Evolutionary conservation across 2,113 vertebrate genomes (phyloP).

Genomic region (Holacanthus passer): DNA sequence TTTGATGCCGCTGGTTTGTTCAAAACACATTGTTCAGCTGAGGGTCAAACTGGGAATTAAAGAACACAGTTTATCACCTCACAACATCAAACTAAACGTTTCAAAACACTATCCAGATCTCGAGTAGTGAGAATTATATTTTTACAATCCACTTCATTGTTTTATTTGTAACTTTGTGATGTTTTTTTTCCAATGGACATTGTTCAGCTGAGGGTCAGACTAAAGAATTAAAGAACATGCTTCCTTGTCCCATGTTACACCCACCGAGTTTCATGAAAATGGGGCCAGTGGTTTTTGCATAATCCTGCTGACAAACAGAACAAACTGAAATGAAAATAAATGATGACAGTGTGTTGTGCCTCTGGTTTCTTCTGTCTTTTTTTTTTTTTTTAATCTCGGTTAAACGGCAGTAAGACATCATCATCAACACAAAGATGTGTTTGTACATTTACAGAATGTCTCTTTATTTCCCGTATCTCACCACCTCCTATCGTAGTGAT

Average conservation of each 20-base stretch:
- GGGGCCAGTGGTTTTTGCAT: too few species aligned
- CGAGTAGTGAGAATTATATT: not conserved
- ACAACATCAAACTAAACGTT: conserved; percentile 26
- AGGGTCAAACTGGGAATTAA: conserved; percentile 62
- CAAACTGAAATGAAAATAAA: too few species aligned
- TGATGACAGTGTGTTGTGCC: not conserved
- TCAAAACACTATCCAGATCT: not conserved
- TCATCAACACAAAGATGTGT: conserved; percentile 3
- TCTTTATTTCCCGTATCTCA: not conserved
- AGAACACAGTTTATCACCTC: conserved; percentile 37
- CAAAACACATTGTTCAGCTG: conserved; percentile 59
- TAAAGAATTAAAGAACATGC: not conserved
- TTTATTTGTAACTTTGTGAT: not conserved
- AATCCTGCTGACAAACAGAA: too few species aligned
- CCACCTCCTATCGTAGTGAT: not conserved
- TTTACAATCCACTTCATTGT: not conserved
- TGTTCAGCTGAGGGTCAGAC: conserved; percentile 8
- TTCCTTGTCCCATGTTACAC: too few species aligned
- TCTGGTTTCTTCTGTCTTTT: not conserved
- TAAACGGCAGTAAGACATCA: not conserved
- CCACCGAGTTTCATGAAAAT: too few species aligned
- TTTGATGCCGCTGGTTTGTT: conserved; percentile 16
- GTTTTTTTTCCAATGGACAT: conserved; percentile 31
- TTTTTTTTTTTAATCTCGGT: not conserved
- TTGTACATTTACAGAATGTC: not conserved